Base-by-base conservation (phyloP, 2,113 vertebrate species). In the Dunckerocampus dactyliophorus region DNA sequence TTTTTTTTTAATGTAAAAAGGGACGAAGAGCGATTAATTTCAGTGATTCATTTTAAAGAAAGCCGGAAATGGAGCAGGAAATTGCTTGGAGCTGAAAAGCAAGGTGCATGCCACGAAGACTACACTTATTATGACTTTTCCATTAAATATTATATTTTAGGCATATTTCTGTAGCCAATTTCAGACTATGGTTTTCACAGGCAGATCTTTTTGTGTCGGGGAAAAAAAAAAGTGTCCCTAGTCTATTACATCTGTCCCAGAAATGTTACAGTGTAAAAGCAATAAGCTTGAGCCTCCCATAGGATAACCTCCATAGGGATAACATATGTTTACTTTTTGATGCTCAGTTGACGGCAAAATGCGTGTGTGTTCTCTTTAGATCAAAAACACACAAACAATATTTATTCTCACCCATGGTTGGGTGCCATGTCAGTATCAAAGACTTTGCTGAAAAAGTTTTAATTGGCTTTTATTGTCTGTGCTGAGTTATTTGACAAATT, bases 291-390 rank as follows among this genome's bases (percentile, higher is more conserved):
- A 2, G 1, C 34, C 53, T 86, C 85, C 86, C 86, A 65, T 2
- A 81, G 84, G 87, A 87, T 52, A n/a, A 17, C 37, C 59, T 82
- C 87, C 80, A 65, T n/a, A 43, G 83, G 83, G 83, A 89, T 48
- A 58, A 71, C 87, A 88, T 87, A 85, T 88, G 89, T 81, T 86
- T 76, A 76, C 74, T 79, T 73, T 82, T 78, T 63, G 53, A 77
- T 65, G 49, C 66, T 76, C 28, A 72, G 45, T 61, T 81, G 62
- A 57, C 51, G 43, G 72, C 9, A 59, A 63, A 77, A 79, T 69
- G 71, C 62, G 64, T 6, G 24, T 11, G 3, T 63, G 53, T 48
- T 72, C 53, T 68, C 72, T 82, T 74, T 71, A 57, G 77, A 71
- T 71, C 55, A 70, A 45, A 66, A 69, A 58, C 31, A 47, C 17